Conservation (phyloP, 1,140 invertebrate genomes). For the Drosophila lacteicornis region DNA sequence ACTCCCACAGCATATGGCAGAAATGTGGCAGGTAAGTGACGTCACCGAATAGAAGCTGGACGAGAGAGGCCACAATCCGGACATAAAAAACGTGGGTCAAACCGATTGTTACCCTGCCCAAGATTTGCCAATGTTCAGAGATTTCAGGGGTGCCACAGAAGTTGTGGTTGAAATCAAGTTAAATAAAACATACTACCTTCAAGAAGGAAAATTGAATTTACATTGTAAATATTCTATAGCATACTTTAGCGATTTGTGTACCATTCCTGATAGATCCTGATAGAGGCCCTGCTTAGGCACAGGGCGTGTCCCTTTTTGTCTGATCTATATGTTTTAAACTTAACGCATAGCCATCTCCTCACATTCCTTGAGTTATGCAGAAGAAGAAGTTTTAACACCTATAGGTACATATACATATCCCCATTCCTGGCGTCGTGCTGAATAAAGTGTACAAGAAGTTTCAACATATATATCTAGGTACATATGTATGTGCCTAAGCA, state of each 20-base stretch:
- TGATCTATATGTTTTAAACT: no score
- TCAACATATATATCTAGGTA: no score
- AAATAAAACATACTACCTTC: neutral
- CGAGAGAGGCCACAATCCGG: neutral
- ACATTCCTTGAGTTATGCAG: no score
- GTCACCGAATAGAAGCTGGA: conserved; percentile 5
- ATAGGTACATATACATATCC: no score
- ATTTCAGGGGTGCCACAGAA: neutral
- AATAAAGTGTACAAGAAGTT: neutral
- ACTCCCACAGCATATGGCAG: neutral
- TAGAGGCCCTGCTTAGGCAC: neutral
- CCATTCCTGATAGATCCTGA: neutral
- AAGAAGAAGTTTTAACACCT: no score
- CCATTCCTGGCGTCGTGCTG: no score
- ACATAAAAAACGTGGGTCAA: neutral
- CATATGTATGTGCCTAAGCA: no score
- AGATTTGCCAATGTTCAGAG: neutral
- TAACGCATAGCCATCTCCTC: no score
- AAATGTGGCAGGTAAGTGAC: conserved; percentile 7
- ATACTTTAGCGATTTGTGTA: neutral
- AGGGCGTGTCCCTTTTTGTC: no score
- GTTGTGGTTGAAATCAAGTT: neutral
- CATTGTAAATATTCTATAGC: neutral
- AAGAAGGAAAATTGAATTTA: neutral
- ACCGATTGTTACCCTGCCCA: neutral